Base-by-base conservation (phyloP, 2,797 vertebrate species). In the Phalanger gymnotis region DNA sequence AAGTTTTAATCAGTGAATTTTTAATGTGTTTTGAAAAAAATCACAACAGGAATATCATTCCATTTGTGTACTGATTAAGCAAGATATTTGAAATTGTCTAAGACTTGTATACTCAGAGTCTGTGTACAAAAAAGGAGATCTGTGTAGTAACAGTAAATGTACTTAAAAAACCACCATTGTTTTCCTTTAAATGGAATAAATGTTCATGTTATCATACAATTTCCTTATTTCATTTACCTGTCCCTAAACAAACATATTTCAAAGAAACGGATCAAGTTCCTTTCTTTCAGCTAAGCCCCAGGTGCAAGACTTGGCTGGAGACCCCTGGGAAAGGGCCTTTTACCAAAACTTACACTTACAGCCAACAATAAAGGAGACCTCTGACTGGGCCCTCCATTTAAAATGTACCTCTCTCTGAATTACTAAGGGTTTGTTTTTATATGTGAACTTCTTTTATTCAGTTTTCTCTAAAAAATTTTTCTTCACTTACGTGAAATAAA, bases 261-360 rank as follows among this genome's bases (percentile, higher is more conserved):
- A 91, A 90, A 92, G 58, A 58, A 22, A 91, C 81, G 66, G 31
- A 94, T 93, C 57, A 1, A 9, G 73, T 94, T 94, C 93, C 92
- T 31, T n/a, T 93, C 91, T 31, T n/a, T 94, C 81, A 56, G 90
- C 53, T 55, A 13, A 92, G 98, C 96, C 97, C 97, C 97, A 98
- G 98, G 98, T 98, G 98, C 97, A 97, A 96, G 61, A 90, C 96
- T 95, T 97, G 96, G 98, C 97, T 97, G 90, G 34, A 93, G 94
- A 98, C 95, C 98, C 94, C 96, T 95, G 96, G 95, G 96, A 92
- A 96, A 93, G 66, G 54, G 94, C 53, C 92, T 93, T 51, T n/a
- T 40, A 34, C 51, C 89, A 54, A 93, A 56, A 91, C 56, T 61
- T 96, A 94, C 47, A 92, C 92, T 91, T 57, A 93, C 90, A 66